A percentile compares a stretch with the other conserved stretches of the same genome.
These are phyloP conservation scores for Nycticorax nycticorax DNA, from an alignment of 2,113 vertebrate genomes.

Conservation along the genomic window DNA sequence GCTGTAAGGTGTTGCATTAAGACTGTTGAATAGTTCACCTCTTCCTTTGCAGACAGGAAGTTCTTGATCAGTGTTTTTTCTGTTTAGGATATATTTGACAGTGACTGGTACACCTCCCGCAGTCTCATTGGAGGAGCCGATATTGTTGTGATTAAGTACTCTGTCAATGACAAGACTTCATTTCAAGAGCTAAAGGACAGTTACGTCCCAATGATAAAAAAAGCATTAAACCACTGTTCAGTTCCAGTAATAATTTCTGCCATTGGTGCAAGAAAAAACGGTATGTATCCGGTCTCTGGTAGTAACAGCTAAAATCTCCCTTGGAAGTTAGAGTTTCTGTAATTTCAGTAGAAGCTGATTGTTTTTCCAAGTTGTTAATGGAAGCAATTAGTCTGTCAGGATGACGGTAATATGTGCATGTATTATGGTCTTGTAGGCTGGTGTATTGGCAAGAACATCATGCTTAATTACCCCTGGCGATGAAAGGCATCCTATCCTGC, in stretches of 20 bases:
- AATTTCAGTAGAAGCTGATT: neutral
- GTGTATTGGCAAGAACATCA: neutral
- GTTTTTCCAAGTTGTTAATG: neutral
- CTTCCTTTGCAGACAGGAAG: neutral
- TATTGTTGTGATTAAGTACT: slow-evolving; percentile 95
- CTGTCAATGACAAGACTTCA: slow-evolving; percentile 90
- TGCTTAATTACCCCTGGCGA: neutral
- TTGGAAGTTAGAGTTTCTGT: neutral
- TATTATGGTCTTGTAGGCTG: neutral
- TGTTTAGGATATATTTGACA: slow-evolving; percentile 90
- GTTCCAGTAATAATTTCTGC: slow-evolving; percentile 93
- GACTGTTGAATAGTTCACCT: neutral
- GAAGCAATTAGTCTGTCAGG: neutral
- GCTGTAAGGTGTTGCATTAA: neutral
- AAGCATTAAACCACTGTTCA: slow-evolving; percentile 84
- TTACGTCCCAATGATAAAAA: slow-evolving; percentile 90
- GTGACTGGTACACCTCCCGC: slow-evolving; percentile 89
- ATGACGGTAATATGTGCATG: neutral
- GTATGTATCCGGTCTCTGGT: slow-evolving; percentile 73
- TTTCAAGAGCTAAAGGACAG: slow-evolving; percentile 92
- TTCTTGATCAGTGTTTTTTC: slow-evolving; percentile 9
- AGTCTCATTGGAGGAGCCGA: slow-evolving; percentile 89
- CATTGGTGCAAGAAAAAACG: slow-evolving; percentile 88
- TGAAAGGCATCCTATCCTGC: neutral
- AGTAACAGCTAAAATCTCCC: neutral